Conservation (phyloP, 2,113 vertebrate genomes). For the Gobio gobio region DNA sequence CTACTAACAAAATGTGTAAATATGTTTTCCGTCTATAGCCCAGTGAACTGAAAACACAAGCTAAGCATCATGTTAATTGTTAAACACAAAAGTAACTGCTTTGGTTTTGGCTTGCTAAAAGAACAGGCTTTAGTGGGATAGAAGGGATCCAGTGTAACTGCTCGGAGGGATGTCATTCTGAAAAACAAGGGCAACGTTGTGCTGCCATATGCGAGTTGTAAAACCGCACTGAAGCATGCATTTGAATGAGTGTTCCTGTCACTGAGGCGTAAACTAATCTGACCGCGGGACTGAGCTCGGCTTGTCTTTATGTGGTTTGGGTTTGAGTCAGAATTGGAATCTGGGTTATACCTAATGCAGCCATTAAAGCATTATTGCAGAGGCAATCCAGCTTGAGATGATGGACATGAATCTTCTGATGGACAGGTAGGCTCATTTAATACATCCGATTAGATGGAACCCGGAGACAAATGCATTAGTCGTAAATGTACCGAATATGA, state of each 20-base stretch:
- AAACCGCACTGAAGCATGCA: neutral
- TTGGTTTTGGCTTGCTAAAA: neutral
- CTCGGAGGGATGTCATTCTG: neutral
- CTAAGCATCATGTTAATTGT: neutral
- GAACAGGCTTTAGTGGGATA: neutral
- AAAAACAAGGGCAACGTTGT: conserved; percentile 4
- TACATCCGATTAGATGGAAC: neutral
- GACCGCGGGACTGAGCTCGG: conserved; percentile 59
- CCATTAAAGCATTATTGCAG: neutral
- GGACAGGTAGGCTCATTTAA: neutral
- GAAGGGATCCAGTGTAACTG: conserved; percentile 4
- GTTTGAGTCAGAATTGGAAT: neutral
- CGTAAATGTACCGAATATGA: neutral
- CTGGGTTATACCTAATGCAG: neutral
- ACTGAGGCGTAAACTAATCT: conserved; percentile 61
- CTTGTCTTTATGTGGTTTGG: neutral
- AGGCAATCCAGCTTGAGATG: neutral
- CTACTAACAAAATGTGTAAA: neutral
- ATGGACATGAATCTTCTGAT: neutral
- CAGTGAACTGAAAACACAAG: neutral
- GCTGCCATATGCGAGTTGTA: neutral
- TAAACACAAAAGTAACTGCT: neutral
- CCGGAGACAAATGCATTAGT: neutral
- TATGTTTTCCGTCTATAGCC: neutral
- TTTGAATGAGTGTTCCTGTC: conserved; percentile 46